Evolutionary conservation across 2,113 vertebrate species (phyloP).

Genomic region (Thymallus thymallus): DNA sequence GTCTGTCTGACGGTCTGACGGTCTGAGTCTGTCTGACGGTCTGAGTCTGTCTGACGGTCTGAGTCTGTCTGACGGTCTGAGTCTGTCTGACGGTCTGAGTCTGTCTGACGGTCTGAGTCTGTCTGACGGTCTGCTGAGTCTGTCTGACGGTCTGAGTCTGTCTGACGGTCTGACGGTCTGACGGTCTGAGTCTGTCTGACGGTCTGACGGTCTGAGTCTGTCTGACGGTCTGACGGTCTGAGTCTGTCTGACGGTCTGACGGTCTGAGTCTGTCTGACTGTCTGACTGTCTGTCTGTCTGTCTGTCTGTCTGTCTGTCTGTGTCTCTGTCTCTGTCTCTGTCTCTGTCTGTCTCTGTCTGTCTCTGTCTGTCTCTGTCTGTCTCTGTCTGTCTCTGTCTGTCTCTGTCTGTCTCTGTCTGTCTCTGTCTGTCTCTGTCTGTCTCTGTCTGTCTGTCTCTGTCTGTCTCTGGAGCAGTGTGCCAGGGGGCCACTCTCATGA

Average conservation of each 20-base stretch:
- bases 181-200: neutral
- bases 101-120: too few relatives aligned
- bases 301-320: neutral
- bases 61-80: slow-evolving; percentile 29
- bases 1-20: slow-evolving; percentile 7
- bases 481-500: slow-evolving; percentile 33
- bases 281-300: slow-evolving; percentile 35
- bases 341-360: slow-evolving; percentile 1
- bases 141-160: slow-evolving; percentile 28
- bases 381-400: neutral
- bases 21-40: too few relatives aligned
- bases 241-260: neutral
- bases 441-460: neutral
- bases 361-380: slow-evolving; percentile 19
- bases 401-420: slow-evolving; percentile 24
- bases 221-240: neutral
- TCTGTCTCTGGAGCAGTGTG: slow-evolving; percentile 5
- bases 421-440: slow-evolving; percentile 6
- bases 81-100: slow-evolving; percentile 7
- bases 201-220: slow-evolving; percentile 27
- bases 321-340: too few relatives aligned
- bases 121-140: neutral
- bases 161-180: slow-evolving; percentile 11
- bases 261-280: too few relatives aligned
- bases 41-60: neutral